Evolutionary conservation across 2,797 vertebrate species (phyloP).

Genomic region (Hipposideros larvatus): DNA sequence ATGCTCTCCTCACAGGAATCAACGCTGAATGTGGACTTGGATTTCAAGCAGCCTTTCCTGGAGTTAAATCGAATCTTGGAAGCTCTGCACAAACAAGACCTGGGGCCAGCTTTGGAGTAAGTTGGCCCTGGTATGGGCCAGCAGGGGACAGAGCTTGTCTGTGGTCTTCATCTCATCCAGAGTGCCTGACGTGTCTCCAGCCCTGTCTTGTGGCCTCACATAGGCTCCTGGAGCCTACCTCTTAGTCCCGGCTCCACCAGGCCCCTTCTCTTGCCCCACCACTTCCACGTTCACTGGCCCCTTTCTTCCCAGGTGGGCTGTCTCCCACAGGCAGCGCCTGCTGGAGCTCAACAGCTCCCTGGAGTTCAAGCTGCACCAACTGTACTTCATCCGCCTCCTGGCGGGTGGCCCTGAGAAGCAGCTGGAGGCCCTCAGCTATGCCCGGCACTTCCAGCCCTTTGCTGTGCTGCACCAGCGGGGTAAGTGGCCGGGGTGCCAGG

Average conservation of each 20-base stretch:
- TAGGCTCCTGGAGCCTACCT: not conserved
- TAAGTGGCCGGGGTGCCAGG: conserved; percentile 66
- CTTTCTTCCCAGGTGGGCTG: conserved; percentile 91
- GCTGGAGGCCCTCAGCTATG: conserved; percentile 94
- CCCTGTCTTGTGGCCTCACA: not conserved
- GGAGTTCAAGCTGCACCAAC: conserved; percentile 95
- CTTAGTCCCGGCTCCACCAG: not conserved
- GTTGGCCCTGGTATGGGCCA: conserved; percentile 49
- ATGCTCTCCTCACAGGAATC: conserved; percentile 77
- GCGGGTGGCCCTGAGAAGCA: conserved; percentile 93
- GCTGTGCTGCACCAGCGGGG: conserved; percentile 95
- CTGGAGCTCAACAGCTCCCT: conserved; percentile 95
- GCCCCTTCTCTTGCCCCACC: not conserved
- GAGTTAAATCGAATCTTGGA: conserved; percentile 95
- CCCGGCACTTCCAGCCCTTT: conserved; percentile 95
- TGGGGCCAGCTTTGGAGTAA: conserved; percentile 94
- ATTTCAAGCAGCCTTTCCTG: conserved; percentile 95
- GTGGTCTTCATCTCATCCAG: not conserved
- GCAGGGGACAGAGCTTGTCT: not conserved
- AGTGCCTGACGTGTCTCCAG: not conserved
- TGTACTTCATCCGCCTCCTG: conserved; percentile 95
- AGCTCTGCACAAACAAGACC: conserved; percentile 94
- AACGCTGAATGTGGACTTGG: conserved; percentile 93
- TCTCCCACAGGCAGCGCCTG: conserved; percentile 93
- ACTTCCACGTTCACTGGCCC: not conserved